Evolutionary conservation across 2,797 vertebrate species (phyloP).

Genomic region (Chrosomus eos): DNA sequence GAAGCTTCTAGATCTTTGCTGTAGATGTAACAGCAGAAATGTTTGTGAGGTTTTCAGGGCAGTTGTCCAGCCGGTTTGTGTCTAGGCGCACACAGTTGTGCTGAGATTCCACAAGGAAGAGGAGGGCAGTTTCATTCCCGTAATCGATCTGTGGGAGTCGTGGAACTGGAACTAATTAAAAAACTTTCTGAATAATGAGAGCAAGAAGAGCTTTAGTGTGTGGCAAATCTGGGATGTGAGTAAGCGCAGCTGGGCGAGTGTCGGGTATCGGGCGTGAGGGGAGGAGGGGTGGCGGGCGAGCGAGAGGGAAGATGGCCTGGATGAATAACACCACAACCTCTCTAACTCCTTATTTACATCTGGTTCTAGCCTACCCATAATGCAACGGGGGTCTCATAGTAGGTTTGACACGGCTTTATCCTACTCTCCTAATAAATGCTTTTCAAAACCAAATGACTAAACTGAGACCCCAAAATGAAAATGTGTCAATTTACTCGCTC

Average conservation of each 20-base stretch:
- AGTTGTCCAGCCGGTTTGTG: slow-evolving; percentile 11
- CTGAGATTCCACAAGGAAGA: slow-evolving; percentile 60
- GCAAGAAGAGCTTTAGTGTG: slow-evolving; percentile 64
- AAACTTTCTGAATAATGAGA: slow-evolving; percentile 60
- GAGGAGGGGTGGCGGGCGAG: slow-evolving; percentile 32
- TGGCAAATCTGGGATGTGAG: slow-evolving; percentile 66
- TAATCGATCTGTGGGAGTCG: slow-evolving; percentile 68
- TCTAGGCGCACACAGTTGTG: slow-evolving; percentile 38
- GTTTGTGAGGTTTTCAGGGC: slow-evolving; percentile 51
- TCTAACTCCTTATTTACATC: slow-evolving; percentile 48
- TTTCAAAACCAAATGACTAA: not conserved
- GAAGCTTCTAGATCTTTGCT: slow-evolving; percentile 27
- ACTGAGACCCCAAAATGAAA: not conserved
- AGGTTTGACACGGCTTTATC: not conserved
- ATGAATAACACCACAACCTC: slow-evolving; percentile 53
- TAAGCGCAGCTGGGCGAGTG: slow-evolving; percentile 73
- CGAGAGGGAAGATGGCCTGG: slow-evolving; percentile 39
- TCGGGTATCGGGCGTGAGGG: slow-evolving; percentile 67
- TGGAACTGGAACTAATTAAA: slow-evolving; percentile 78
- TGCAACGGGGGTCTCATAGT: not conserved
- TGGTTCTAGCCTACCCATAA: not conserved
- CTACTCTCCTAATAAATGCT: not conserved
- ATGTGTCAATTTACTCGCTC: not conserved
- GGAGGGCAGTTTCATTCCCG: slow-evolving; percentile 61
- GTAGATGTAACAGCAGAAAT: slow-evolving; percentile 18